These are phyloP conservation scores for Morpho deidamia DNA, from an alignment of 2,888 invertebrate species.

Conservation along the genomic window DNA sequence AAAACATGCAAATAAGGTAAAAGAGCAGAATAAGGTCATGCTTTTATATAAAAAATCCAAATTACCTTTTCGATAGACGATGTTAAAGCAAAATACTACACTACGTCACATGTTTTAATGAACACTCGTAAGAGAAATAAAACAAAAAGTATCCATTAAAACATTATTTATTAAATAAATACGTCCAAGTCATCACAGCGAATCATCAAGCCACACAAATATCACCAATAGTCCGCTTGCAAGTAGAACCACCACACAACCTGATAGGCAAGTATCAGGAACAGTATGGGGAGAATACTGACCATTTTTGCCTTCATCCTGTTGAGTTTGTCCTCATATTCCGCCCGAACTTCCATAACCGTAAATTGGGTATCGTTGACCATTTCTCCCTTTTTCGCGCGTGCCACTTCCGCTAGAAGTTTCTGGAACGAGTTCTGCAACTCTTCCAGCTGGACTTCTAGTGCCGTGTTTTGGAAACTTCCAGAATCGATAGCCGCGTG, in stretches of 20 bases:
- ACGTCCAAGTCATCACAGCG: conserved; percentile 41
- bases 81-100: conserved; percentile 28
- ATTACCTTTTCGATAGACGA: conserved; percentile 46
- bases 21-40: not conserved
- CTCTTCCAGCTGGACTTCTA: conserved; percentile 61
- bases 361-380: conserved; percentile 48
- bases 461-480: conserved; percentile 51
- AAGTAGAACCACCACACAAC: conserved; percentile 72
- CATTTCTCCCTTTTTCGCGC: conserved; percentile 46
- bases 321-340: conserved; percentile 86
- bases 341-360: conserved; percentile 77
- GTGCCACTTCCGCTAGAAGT: conserved; percentile 50
- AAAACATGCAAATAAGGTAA: not conserved
- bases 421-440: conserved; percentile 63
- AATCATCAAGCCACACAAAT: conserved; percentile 27
- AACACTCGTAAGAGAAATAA: conserved; percentile 51
- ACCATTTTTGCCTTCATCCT: conserved; percentile 91
- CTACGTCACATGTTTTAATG: conserved; percentile 44
- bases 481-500: conserved; percentile 40
- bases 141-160: conserved; percentile 60
- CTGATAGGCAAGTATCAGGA: conserved; percentile 68
- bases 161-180: conserved; percentile 50
- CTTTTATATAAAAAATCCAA: conserved; percentile 24
- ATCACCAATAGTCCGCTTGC: conserved; percentile 52
- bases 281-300: conserved; percentile 73